Percentiles rank a stretch among this genome's conserved stretches.
phyloP scores from a whole-genome alignment of 2,113 vertebrate species.

The Gadus macrocephalus region DNA sequence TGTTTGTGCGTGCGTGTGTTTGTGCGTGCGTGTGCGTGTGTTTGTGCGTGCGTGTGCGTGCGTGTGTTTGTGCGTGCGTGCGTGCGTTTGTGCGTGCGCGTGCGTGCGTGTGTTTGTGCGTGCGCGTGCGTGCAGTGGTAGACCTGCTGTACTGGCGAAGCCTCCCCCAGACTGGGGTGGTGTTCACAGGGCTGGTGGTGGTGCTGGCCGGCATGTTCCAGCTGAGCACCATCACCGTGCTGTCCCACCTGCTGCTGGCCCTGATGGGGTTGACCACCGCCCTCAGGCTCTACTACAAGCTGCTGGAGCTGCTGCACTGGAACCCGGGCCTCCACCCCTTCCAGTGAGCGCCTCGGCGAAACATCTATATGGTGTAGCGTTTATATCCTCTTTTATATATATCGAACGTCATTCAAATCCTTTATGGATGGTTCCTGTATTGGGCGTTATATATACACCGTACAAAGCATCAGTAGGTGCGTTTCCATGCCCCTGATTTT shows the following conservation, averaged over 20 bases:
- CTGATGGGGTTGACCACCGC: constrained; percentile 77
- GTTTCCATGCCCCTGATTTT: too few relatives aligned
- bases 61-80: constrained; percentile 28
- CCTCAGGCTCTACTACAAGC: constrained; percentile 78
- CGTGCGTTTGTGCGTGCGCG: constrained; percentile 30
- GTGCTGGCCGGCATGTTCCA: constrained; percentile 81
- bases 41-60: constrained; percentile 44
- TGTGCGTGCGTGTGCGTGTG: constrained; percentile 34
- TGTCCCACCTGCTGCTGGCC: constrained; percentile 75
- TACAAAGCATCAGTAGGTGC: too few relatives aligned
- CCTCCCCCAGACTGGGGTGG: constrained; percentile 69
- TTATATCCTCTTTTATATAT: background rate
- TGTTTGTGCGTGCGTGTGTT: constrained; percentile 14
- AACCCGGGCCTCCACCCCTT: constrained; percentile 75
- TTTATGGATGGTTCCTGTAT: too few relatives aligned
- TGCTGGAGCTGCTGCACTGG: constrained; percentile 71
- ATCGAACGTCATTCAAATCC: too few relatives aligned
- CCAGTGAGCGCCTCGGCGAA: constrained; percentile 70
- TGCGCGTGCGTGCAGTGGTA: constrained; percentile 58
- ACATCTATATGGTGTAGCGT: background rate
- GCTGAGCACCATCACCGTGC: constrained; percentile 80
- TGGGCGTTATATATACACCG: too few relatives aligned
- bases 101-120: constrained; percentile 57
- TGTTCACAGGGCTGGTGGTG: constrained; percentile 80
- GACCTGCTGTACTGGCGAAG: constrained; percentile 85